phyloP scores from a whole-genome alignment of 2,888 invertebrate species.

The Cantharis flavilabris region DNA sequence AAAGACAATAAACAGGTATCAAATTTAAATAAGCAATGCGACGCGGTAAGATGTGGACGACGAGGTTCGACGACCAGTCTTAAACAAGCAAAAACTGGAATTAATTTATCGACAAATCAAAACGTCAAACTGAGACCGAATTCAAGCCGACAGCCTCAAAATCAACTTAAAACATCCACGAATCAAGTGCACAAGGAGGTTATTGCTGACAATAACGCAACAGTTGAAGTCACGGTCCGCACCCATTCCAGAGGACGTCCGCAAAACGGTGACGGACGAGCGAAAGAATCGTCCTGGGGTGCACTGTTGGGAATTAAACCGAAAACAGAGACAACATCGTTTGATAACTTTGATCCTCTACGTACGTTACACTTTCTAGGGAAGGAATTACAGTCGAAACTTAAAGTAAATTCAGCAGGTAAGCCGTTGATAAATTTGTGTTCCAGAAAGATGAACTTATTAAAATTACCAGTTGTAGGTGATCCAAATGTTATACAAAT shows the following conservation, averaged over 20 bases:
- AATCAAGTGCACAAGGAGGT: slow-evolving; percentile 32
- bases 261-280: slow-evolving; percentile 35
- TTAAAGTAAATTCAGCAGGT: slow-evolving; percentile 45
- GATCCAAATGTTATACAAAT: slow-evolving; percentile 49
- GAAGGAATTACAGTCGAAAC: slow-evolving; percentile 49
- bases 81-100: slow-evolving; percentile 21
- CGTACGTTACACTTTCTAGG: slow-evolving; percentile 53
- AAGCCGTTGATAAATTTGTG: slow-evolving; percentile 17
- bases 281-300: slow-evolving; percentile 41
- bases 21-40: background rate
- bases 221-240: slow-evolving; percentile 40
- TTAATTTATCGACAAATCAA: slow-evolving; percentile 6
- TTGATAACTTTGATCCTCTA: slow-evolving; percentile 52
- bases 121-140: slow-evolving; percentile 9
- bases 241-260: slow-evolving; percentile 39
- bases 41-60: background rate
- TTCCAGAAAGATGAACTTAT: background rate
- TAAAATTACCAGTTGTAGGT: slow-evolving; percentile 35
- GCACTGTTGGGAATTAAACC: slow-evolving; percentile 41
- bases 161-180: background rate
- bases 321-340: slow-evolving; percentile 43
- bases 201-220: slow-evolving; percentile 36
- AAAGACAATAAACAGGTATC: slow-evolving; percentile 19
- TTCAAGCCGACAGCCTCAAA: background rate
- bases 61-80: background rate